Evolutionary conservation across 1,140 invertebrate genomes (phyloP).

Genomic region (Heliconius himera): DNA sequence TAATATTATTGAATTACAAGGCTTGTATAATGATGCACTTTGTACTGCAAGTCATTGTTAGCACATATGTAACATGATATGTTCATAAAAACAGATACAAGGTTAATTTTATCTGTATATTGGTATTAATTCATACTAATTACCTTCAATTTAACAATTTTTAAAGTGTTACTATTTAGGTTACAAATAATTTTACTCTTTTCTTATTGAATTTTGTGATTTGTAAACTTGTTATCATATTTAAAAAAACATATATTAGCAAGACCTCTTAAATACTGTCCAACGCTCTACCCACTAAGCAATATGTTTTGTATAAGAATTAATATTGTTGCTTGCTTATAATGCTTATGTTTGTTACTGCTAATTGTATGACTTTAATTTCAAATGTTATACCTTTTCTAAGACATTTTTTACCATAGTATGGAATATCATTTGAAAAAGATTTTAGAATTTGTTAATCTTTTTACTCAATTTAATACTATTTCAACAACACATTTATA

Average conservation of each 20-base stretch:
- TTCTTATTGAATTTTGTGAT: background rate
- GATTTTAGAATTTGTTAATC: too few species aligned
- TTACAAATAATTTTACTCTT: background rate
- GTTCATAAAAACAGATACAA: background rate
- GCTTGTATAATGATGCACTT: background rate
- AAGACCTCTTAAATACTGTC: too few species aligned
- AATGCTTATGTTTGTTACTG: too few species aligned
- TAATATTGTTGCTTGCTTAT: too few species aligned
- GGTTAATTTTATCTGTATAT: conserved; percentile 4
- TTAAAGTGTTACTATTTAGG: background rate
- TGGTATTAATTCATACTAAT: background rate
- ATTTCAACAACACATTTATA: background rate
- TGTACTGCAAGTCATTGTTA: background rate
- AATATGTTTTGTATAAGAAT: too few species aligned
- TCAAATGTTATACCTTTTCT: too few species aligned
- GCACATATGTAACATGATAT: background rate
- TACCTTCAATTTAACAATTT: background rate
- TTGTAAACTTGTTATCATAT: background rate
- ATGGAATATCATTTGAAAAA: too few species aligned
- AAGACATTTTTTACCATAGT: too few species aligned
- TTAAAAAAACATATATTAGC: background rate
- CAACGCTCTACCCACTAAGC: too few species aligned
- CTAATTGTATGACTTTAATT: too few species aligned
- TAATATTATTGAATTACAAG: background rate
- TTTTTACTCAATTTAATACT: too few species aligned